Evolutionary conservation across 2,113 vertebrate species (phyloP).

Genomic region (Scortum barcoo): DNA sequence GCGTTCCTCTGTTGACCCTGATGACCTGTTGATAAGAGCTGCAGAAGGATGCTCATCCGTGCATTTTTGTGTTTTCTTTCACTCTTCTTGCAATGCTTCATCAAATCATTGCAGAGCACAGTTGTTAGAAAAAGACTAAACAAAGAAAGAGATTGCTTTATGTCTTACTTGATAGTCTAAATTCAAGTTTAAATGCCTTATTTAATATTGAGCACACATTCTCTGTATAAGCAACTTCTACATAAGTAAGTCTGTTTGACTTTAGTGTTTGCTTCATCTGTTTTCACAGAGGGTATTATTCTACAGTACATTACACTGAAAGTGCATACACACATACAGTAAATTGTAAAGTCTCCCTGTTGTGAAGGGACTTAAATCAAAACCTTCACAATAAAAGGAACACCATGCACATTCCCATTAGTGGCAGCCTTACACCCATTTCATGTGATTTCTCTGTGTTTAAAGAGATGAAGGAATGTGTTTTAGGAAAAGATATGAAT

Average conservation of each 20-base stretch:
- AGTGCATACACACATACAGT: too few species aligned
- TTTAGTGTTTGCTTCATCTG: background rate
- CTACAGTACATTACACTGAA: background rate
- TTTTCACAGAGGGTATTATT: background rate
- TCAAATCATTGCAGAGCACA: background rate
- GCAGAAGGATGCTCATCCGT: background rate
- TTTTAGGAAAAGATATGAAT: too few species aligned
- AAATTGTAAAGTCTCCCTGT: background rate
- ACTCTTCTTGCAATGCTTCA: background rate
- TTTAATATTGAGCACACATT: background rate
- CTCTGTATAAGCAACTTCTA: background rate
- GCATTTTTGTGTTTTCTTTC: background rate
- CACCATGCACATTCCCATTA: background rate
- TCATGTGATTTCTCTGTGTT: background rate
- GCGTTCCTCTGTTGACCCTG: constrained; percentile 26
- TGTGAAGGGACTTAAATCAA: background rate
- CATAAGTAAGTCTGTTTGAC: background rate
- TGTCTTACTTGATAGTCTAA: background rate
- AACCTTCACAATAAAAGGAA: constrained; percentile 4
- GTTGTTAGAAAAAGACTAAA: background rate
- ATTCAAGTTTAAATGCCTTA: background rate
- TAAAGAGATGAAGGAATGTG: background rate
- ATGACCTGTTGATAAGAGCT: constrained; percentile 22
- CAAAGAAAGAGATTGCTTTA: background rate
- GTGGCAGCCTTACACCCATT: background rate